Base-by-base conservation (phyloP, 2,888 invertebrate genomes). In the Alitta virens region DNA sequence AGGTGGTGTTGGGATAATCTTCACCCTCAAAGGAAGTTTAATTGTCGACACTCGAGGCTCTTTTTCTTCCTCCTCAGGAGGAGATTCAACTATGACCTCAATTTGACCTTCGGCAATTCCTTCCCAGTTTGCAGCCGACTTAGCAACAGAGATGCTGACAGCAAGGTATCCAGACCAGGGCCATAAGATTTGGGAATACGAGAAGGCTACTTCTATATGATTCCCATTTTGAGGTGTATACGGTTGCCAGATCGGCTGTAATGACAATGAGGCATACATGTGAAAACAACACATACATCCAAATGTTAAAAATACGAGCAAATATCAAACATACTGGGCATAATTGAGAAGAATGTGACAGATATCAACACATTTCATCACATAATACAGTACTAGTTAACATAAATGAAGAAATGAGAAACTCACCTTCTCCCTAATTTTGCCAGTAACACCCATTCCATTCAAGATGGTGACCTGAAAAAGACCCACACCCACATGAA, bases 101-200 rank as follows among this genome's bases (percentile, higher is more conserved):
- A 81, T 73, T 68, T 79, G 80, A 21, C 97, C 88, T 83, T 92
- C 89, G 7, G 90, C 89, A 59, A 89, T 84, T 9, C 92, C 92
- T 76, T 91, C 90, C 84, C 87, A 91, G 55, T 85, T 83, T 2
- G 86, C 85, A 2, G 88, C 90, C 24, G 85, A 83, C 63, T 86
- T 83, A 61, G 88, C 85, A 21, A 90, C 89, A 16, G 86, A 87
- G 33, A 93, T 86, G 74, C 88, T 86, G 24, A 97, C 87, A 1
- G 94, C 93, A 72, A 97, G 82, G 90, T 92, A 97, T 0, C 97
- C 97, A 1, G 94, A 92, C 95, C 96, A 97, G 0, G 97, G 97
- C 96, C 96, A 98, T 59, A 97, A 84, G 42, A 90, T 86, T 68
- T 88, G 87, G 14, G 92, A 91, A 83, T 90, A 87, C 2, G 90